Percentiles rank a stretch among this genome's conserved stretches.
These are phyloP conservation scores for Heteractis magnifica DNA, from an alignment of 92 coral and sea anemone species.

Conservation along the genomic window DNA sequence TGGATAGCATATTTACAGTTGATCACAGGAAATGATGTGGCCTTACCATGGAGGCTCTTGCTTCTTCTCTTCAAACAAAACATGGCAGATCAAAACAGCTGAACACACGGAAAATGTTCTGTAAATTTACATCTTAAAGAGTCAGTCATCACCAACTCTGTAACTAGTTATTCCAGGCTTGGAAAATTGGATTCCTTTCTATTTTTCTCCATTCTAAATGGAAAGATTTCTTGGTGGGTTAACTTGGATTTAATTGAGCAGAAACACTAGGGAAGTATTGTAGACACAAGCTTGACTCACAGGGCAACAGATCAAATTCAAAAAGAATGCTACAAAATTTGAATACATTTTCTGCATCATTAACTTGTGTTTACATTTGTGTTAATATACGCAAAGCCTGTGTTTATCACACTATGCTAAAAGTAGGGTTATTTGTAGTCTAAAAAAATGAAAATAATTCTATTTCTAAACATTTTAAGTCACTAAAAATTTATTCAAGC, in stretches of 20 bases:
- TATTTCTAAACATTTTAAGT: too few species aligned
- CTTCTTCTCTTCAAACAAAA: conserved; percentile 61
- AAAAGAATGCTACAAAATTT: conserved; percentile 26
- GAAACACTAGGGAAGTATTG: neutral
- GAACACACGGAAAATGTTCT: conserved; percentile 9
- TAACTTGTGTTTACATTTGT: conserved; percentile 5
- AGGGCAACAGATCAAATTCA: conserved; percentile 20
- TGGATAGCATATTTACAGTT: conserved; percentile 10
- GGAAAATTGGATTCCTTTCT: neutral
- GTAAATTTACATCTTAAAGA: conserved; percentile 6
- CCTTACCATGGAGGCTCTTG: conserved; percentile 47
- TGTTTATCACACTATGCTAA: too few species aligned
- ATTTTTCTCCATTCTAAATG: neutral
- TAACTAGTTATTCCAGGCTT: neutral
- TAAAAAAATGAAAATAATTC: too few species aligned
- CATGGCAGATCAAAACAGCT: conserved; percentile 51
- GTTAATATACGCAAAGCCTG: neutral
- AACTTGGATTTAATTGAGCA: neutral
- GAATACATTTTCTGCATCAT: conserved; percentile 27
- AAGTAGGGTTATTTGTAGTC: too few species aligned
- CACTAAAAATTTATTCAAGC: too few species aligned
- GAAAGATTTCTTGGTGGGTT: conserved; percentile 13
- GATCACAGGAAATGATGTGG: conserved; percentile 34
- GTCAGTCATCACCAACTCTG: neutral
- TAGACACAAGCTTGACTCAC: conserved; percentile 1